Evolutionary conservation across 1,140 invertebrate species (phyloP), one percentile per base, ranked within the genome.

Genomic region (Subanguina moxae): DNA sequence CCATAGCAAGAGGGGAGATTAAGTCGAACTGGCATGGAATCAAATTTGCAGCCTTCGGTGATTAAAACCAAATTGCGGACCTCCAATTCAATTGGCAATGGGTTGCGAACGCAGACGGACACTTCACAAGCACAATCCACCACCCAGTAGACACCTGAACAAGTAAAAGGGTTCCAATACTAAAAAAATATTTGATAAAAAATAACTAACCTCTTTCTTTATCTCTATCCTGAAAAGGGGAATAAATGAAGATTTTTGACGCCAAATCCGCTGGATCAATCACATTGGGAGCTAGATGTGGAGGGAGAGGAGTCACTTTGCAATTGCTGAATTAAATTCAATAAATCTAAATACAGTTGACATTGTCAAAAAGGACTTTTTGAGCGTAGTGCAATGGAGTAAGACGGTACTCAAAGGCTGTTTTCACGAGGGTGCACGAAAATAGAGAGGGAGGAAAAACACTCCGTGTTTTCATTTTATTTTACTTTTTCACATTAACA

Each of bases 231-330:
- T 82, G 77, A 56, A 82, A 82, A 30, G 80, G 80, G 1, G 80
- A 82, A 63, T 82, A 82, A 45, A 82, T 82, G 38, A 82, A 82
- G 42, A 82, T 80, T 28, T 73, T 65, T 8, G 67, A 69, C 23
- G 64, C 19, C 21, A 48, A 32, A 27, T 68, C 67, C 13, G 64
- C 57, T 0, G 64, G 46, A 17, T 74, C 56, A 13, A 74, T 45
- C 15, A 82, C 69, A 42, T 32, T 74, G 21, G 79, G 80, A 13
- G 78, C 76, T 23, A 81, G 59, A 46, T 80, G 69, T 8, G 79
- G 27, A n/a, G 81, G 58, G 27, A 81, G 62, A 5, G 70, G 65
- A 52, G 63, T 48, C n/a, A 80, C 70, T 38, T 62, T 64, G 19
- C 80, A 71, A 23, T 72, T 59, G 46, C 80, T 80, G 30, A 76